A percentile compares a stretch with the other conserved stretches of the same genome.
phyloP scores from a whole-genome alignment of 1,140 invertebrate genomes.

The Drosophila kanapiae region DNA sequence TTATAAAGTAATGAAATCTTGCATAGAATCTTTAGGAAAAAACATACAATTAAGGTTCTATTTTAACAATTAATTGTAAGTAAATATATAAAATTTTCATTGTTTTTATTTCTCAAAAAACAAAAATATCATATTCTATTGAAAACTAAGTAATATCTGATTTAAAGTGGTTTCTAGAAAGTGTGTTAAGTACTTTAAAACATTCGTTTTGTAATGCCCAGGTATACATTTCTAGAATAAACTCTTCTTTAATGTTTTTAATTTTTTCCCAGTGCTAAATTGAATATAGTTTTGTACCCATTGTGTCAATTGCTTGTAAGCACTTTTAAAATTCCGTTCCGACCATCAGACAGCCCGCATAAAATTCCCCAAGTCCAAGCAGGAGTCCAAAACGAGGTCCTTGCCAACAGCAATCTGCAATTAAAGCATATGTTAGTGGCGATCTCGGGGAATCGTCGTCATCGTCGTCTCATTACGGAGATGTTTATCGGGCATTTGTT shows the following conservation, averaged over 20 bases:
- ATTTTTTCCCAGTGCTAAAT: slow-evolving; percentile 3
- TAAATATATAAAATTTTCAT: too few species aligned
- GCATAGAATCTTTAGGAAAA: background rate
- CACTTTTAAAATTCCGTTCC: slow-evolving; percentile 37
- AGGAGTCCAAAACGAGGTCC: slow-evolving; percentile 28
- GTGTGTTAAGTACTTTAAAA: background rate
- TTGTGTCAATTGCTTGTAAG: slow-evolving; percentile 64
- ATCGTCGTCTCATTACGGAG: slow-evolving; percentile 64
- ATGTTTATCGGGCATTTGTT: slow-evolving; percentile 72
- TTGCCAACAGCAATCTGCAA: slow-evolving; percentile 73
- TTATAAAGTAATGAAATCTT: background rate
- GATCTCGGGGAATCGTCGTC: slow-evolving; percentile 39
- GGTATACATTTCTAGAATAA: background rate
- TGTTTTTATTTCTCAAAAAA: too few species aligned
- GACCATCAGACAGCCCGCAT: slow-evolving; percentile 30
- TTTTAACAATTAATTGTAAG: too few species aligned
- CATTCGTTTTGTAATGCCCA: background rate
- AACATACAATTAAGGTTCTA: fast-evolving
- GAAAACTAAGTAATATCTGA: background rate
- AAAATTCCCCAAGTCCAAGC: slow-evolving; percentile 2
- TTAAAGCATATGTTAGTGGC: slow-evolving; percentile 72
- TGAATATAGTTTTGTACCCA: slow-evolving; percentile 13
- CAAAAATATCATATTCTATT: too few species aligned
- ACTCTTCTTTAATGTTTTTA: too few species aligned
- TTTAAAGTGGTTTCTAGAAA: too few species aligned